Base-by-base conservation (phyloP, 2,113 vertebrate species). In the Melanostigma gelatinosum region DNA sequence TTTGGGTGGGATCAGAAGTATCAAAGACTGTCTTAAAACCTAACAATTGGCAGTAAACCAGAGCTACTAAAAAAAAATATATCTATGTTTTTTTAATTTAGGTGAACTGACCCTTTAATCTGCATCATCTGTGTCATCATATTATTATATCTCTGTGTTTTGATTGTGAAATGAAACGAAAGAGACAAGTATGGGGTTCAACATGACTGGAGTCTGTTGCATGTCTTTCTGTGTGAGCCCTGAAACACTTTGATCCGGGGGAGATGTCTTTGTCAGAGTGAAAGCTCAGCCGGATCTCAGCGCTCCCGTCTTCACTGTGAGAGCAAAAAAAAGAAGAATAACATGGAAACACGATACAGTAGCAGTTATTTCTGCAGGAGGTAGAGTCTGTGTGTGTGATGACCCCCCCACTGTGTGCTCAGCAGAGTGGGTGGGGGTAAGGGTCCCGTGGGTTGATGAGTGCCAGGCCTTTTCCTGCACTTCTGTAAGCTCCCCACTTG, bases 401-500 rank as follows among this genome's bases (percentile, higher is more conserved):
- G 82, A 79, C 80, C 88, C 86, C 29, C 92, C 87, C 74, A 75
- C 90, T 83, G 89, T 46, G 89, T 29, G 55, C 81, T 91, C 87
- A 91, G 86, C 80, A 88, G 61, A 75, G 65, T 42, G 83, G 87
- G 82, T 61, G 36, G 24, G 54, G 4, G 54, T 55, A 78, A 73
- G 71, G 84, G 83, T 83, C 79, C 88, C 6, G 52, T 84, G 81
- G 82, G 83, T 88, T 88, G 86, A 91, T 79, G 83, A 81, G 78
- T 89, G 88, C 91, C 87, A 89, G 79, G 81, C 72, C 71, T 88
- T 52, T 82, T 77, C 79, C 87, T 89, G 83, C 88, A 81, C 79
- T 76, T 81, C 74, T 50, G 68, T 83, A 81, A 92, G 79, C 90
- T 88, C 87, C 80, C 80, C 83, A 88, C 89, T 89, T 90, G 91